Evolutionary conservation across 2,797 vertebrate species (phyloP).

Genomic region (Epinephelus awoara): DNA sequence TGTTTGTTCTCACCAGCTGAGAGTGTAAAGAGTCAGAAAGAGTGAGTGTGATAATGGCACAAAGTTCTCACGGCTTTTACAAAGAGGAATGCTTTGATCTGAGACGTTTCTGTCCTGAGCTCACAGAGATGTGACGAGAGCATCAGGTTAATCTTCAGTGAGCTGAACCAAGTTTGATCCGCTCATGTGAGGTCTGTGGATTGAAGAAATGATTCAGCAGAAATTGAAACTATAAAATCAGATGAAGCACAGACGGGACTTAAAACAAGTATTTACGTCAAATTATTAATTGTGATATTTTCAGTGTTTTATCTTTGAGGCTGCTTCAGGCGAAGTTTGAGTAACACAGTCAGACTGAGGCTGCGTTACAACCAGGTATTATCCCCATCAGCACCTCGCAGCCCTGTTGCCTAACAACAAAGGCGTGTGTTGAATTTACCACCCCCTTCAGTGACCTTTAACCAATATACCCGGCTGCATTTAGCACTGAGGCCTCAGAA

Average conservation of each 20-base stretch:
- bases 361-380: background rate
- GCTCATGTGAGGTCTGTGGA: background rate
- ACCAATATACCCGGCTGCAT: background rate
- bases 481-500: constrained; percentile 9
- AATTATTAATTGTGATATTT: background rate
- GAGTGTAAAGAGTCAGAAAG: no score
- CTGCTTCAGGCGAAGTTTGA: background rate
- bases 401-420: constrained; percentile 35
- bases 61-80: background rate
- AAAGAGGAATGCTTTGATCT: constrained; percentile 57
- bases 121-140: constrained; percentile 37
- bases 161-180: background rate
- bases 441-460: constrained; percentile 43
- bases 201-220: background rate
- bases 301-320: background rate
- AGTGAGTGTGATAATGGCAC: no score
- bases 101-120: constrained; percentile 2
- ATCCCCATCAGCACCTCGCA: background rate
- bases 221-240: no score
- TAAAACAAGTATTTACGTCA: no score
- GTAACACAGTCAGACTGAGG: no score
- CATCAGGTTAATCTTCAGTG: constrained; percentile 29
- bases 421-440: constrained; percentile 12
- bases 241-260: no score
- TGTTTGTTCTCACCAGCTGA: no score